Evolutionary conservation across 1,140 invertebrate species (phyloP), one percentile per base, ranked within the genome.

Genomic region (Caenorhabditis latens): DNA sequence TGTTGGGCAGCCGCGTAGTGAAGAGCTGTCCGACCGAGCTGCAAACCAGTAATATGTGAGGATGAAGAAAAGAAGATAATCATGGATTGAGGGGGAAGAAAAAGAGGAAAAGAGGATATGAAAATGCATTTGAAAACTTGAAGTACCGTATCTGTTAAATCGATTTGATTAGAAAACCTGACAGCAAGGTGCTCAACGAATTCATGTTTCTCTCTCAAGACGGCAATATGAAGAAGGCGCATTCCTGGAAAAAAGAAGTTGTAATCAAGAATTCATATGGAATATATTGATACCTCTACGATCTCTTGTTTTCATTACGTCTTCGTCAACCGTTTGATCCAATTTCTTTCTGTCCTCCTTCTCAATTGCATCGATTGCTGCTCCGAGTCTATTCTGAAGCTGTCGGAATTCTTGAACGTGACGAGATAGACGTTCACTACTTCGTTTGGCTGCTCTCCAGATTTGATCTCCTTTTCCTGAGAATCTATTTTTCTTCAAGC

Each of bases 1-100:
- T 89, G 90, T 87, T 92, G 90, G 1, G 87, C 79, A 40, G 91
- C 91, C 5, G 91, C 91, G 88, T 92, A 92, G 86, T 92, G 91
- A 48, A 88, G 55, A 61, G 89, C 90, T n/a, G 90, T 91, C 13
- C 91, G 88, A n/a, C 90, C 90, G 21, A 65, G 42, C 91, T 91
- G 84, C 9, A 83, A 87, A 48, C 14, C 1, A 75, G 1, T 1
- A 50, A 50, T 21, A 43, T 71, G 42, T 46, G 19, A 71, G 13
- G 24, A 71, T 40, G 11, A 40, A 8, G 61, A 71, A n/a, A 16
- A 46, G 42, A 40, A 63, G 65, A 71, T 79, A 19, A 79, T 50
- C 71, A 50, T 14, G 71, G 46, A 50, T 79, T 50, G 13, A 21
- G 42, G 46, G 14, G 71, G 71, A 40, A 71, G 43, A 71, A 3